A percentile compares a stretch with the other conserved stretches of the same genome.
Evolutionary conservation across 2,888 invertebrate species (phyloP).

Genomic region (Hipparchia semele): DNA sequence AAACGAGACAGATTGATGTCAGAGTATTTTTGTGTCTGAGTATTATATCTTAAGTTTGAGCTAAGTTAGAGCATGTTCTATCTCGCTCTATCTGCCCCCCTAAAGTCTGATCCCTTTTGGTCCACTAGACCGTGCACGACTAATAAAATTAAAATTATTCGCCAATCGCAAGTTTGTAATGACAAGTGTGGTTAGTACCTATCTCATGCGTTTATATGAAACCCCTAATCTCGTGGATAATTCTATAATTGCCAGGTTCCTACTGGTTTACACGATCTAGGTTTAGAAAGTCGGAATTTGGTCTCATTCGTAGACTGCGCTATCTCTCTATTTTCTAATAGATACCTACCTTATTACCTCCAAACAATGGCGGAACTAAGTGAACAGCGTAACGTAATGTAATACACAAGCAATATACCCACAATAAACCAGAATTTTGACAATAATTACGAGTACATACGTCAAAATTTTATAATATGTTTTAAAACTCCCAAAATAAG

Average conservation of each 20-base stretch:
- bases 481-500: too few relatives aligned
- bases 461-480: neutral
- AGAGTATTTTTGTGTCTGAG: too few relatives aligned
- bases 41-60: too few relatives aligned
- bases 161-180: neutral
- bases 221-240: slow-evolving; percentile 25
- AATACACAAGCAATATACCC: too few relatives aligned
- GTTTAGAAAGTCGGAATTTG: slow-evolving; percentile 37
- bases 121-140: too few relatives aligned
- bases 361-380: slow-evolving; percentile 26
- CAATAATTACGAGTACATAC: neutral
- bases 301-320: slow-evolving; percentile 30
- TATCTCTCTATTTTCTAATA: slow-evolving; percentile 25
- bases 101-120: too few relatives aligned
- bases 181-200: slow-evolving; percentile 9
- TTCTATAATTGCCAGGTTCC: slow-evolving; percentile 29
- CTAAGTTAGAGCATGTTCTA: too few relatives aligned
- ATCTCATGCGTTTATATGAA: slow-evolving; percentile 19
- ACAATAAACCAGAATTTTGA: neutral
- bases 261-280: slow-evolving; percentile 32
- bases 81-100: too few relatives aligned
- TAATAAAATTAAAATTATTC: too few relatives aligned
- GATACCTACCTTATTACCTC: slow-evolving; percentile 19
- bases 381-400: neutral
- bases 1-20: too few relatives aligned